Base-by-base conservation (phyloP, 2,888 invertebrate species). In the Pristionchus mayeri region DNA sequence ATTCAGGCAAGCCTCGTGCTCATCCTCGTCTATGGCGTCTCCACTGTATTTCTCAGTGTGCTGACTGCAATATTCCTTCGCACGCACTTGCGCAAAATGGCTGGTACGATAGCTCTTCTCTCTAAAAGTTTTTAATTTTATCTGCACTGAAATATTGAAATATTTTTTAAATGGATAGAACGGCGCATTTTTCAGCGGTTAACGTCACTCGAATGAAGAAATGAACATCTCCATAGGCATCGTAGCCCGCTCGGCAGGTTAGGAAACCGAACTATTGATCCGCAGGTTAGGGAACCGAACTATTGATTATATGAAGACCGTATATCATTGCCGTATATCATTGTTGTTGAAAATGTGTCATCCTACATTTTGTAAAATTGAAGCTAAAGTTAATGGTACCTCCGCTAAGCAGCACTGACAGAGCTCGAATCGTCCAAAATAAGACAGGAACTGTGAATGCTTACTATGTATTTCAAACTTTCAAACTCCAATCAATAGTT, bases 401-500 rank as follows among this genome's bases (percentile, higher is more conserved):
- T 7, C 67, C 67, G 37, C 67, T 67, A 34, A 67, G 18, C 40
- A 67, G 67, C 40, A 67, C 67, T 7, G 67, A 67, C 40, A 67
- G 67, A 2, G 67, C 67, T 2, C 67, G 67, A 37, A 67, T 67
- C 21, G n/a, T 30, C 67, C 67, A 67, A 37, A 67, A 67, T 34
- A 67, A 67, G n/a, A 67, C 37, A 0, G 67, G 67, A 2, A 67
- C 67, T 37, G 67, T n/a, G n/a, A n/a, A n/a, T n/a, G n/a, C n/a
- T n/a, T n/a, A n/a, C n/a, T n/a, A n/a, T n/a, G n/a, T n/a, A n/a
- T n/a, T n/a, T n/a, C n/a, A n/a, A n/a, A n/a, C n/a, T n/a, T n/a
- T n/a, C n/a, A n/a, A n/a, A n/a, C n/a, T n/a, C n/a, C n/a, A n/a
- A n/a, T n/a, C n/a, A n/a, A n/a, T n/a, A n/a, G n/a, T n/a, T n/a